phyloP scores from a whole-genome alignment of 1,140 invertebrate genomes.

The Drosophila sturtevanti region DNA sequence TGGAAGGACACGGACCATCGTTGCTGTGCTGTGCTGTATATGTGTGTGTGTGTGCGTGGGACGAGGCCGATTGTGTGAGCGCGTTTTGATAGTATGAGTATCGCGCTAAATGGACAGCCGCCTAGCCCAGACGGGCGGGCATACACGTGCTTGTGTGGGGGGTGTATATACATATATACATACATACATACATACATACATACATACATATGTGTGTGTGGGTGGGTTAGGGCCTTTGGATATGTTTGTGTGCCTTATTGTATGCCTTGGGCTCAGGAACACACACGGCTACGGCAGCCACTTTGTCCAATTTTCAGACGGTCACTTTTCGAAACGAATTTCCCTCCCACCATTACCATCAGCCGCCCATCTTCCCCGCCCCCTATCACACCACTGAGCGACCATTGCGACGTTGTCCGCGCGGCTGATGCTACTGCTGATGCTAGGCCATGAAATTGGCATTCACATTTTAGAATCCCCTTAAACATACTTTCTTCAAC shows the following conservation, averaged over 20 bases:
- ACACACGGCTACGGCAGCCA: slow-evolving; percentile 64
- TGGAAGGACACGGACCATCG: slow-evolving; percentile 63
- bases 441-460: slow-evolving; percentile 75
- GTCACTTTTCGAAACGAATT: slow-evolving; percentile 79
- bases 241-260: slow-evolving; percentile 73
- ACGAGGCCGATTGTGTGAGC: slow-evolving; percentile 56
- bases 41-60: slow-evolving; percentile 40
- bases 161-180: slow-evolving; percentile 17
- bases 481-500: slow-evolving; percentile 62
- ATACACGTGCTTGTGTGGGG: slow-evolving; percentile 44
- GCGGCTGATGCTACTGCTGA: slow-evolving; percentile 66
- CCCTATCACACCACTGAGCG: slow-evolving; percentile 7
- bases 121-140: slow-evolving; percentile 48
- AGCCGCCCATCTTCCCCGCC: neutral
- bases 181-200: slow-evolving; percentile 6
- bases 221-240: slow-evolving; percentile 44
- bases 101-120: slow-evolving; percentile 74
- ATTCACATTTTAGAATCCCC: slow-evolving; percentile 78
- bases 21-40: slow-evolving; percentile 19
- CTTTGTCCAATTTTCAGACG: slow-evolving; percentile 81
- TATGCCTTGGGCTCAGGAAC: slow-evolving; percentile 70
- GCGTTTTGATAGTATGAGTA: slow-evolving; percentile 58
- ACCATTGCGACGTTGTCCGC: slow-evolving; percentile 58
- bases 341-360: slow-evolving; percentile 38
- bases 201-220: slow-evolving; percentile 10